Conservation (phyloP, 92 coral and sea anemone genomes). For the Umimayanthus kanabou region DNA sequence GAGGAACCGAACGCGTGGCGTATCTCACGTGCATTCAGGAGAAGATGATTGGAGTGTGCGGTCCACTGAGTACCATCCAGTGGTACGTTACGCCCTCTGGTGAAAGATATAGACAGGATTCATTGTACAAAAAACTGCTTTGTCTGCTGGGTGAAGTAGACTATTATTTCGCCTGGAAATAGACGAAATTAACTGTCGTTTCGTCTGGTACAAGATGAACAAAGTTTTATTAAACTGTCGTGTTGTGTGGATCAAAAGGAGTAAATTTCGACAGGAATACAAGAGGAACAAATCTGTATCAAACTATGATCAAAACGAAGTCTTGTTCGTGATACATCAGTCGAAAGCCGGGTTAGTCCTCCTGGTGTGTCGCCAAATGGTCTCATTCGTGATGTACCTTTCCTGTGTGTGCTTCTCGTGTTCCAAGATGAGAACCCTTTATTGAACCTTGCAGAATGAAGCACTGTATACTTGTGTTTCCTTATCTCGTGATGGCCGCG, state of each 20-base stretch:
- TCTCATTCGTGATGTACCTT: background rate
- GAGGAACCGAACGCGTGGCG: slow-evolving; percentile 99
- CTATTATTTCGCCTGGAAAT: background rate
- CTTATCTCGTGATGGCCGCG: too few species aligned
- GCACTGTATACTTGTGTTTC: background rate
- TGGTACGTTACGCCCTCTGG: background rate
- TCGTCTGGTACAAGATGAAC: background rate
- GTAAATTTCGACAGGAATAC: background rate
- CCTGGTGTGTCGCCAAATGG: background rate
- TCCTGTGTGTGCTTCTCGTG: background rate
- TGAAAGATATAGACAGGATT: background rate
- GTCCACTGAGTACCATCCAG: background rate
- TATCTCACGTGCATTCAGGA: slow-evolving; percentile 94
- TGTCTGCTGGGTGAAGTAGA: background rate
- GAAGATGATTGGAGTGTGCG: slow-evolving; percentile 58
- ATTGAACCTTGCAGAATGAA: background rate
- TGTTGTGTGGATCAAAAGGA: background rate
- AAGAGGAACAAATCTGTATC: background rate
- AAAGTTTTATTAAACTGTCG: background rate
- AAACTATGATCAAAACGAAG: background rate
- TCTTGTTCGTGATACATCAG: background rate
- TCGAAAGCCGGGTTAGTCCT: background rate
- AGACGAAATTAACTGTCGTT: background rate
- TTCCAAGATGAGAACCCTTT: background rate
- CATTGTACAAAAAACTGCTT: background rate